Conservation (phyloP, 1,140 invertebrate genomes). For the Cydia pomonella region DNA sequence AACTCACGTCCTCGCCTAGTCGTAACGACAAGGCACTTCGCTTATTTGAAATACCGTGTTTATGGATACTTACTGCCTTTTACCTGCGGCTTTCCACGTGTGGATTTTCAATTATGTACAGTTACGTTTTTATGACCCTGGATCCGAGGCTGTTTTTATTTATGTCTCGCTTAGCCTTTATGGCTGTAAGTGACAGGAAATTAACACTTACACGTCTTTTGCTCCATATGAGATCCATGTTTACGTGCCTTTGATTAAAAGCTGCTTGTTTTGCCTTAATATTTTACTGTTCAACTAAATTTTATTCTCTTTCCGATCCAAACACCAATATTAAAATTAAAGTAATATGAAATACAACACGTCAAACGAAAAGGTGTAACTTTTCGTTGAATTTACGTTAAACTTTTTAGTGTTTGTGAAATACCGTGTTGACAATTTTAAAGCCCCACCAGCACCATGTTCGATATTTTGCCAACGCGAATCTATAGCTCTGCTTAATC, state of each 20-base stretch:
- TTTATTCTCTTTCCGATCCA: not conserved
- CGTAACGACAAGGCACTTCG: slow-evolving; percentile 61
- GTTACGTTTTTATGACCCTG: slow-evolving; percentile 26
- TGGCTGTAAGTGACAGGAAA: slow-evolving; percentile 11
- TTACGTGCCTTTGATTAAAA: slow-evolving; percentile 18
- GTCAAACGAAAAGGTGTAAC: slow-evolving; percentile 23
- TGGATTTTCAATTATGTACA: slow-evolving; percentile 33
- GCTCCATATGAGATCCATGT: not conserved
- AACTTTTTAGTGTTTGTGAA: slow-evolving; percentile 19
- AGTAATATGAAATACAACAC: not conserved
- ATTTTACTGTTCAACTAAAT: slow-evolving; percentile 19
- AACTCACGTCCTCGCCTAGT: slow-evolving; percentile 59
- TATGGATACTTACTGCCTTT: slow-evolving; percentile 64
- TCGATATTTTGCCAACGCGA: slow-evolving; percentile 5
- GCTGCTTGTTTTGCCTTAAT: not conserved
- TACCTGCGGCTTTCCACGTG: slow-evolving; percentile 13
- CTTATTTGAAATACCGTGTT: slow-evolving; percentile 67
- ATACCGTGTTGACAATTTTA: slow-evolving; percentile 24
- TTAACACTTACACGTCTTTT: slow-evolving; percentile 23
- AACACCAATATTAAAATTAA: slow-evolving; percentile 10
- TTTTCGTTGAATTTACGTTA: slow-evolving; percentile 20
- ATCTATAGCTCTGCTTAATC: not conserved
- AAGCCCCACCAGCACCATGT: not conserved
- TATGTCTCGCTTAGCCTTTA: slow-evolving; percentile 31
- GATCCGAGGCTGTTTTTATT: slow-evolving; percentile 25